These are phyloP conservation scores for Halichoerus grypus DNA, from an alignment of 2,113 vertebrate species.

Conservation along the genomic window DNA sequence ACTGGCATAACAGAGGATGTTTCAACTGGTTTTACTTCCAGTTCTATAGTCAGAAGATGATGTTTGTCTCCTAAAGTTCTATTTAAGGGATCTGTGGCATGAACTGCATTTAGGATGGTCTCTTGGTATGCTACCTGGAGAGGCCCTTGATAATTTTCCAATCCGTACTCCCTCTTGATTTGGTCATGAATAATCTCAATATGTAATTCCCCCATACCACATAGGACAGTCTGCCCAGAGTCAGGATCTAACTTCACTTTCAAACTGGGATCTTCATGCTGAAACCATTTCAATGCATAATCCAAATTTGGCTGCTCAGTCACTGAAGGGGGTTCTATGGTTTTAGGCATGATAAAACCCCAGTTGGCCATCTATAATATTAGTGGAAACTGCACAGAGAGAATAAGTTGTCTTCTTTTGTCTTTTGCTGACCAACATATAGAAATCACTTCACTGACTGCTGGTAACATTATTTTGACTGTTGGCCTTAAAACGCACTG, in stretches of 20 bases:
- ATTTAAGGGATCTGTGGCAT: constrained; percentile 92
- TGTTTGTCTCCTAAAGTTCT: constrained; percentile 92
- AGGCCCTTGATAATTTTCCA: constrained; percentile 95
- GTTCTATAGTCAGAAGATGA: constrained; percentile 89
- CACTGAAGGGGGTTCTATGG: background rate
- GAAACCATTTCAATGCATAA: constrained; percentile 93
- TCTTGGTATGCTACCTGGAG: constrained; percentile 97
- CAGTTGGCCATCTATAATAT: constrained; percentile 95
- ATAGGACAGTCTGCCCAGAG: constrained; percentile 94
- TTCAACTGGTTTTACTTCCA: constrained; percentile 87
- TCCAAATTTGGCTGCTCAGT: constrained; percentile 91
- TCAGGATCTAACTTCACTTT: constrained; percentile 90
- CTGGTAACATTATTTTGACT: constrained; percentile 96
- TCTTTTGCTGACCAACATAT: constrained; percentile 97
- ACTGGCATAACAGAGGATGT: constrained; percentile 74
- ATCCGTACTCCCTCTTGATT: constrained; percentile 95
- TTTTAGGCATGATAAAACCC: constrained; percentile 91
- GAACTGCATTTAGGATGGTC: constrained; percentile 90
- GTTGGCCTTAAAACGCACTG: constrained; percentile 97
- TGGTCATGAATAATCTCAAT: constrained; percentile 98
- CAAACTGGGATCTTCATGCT: constrained; percentile 96
- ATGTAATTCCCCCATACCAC: constrained; percentile 98
- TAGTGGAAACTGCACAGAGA: constrained; percentile 94
- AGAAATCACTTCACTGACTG: constrained; percentile 93
- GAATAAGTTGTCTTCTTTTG: constrained; percentile 95